Evolutionary conservation across 2,797 vertebrate genomes (phyloP).

Genomic region (Crocidura indochinensis): DNA sequence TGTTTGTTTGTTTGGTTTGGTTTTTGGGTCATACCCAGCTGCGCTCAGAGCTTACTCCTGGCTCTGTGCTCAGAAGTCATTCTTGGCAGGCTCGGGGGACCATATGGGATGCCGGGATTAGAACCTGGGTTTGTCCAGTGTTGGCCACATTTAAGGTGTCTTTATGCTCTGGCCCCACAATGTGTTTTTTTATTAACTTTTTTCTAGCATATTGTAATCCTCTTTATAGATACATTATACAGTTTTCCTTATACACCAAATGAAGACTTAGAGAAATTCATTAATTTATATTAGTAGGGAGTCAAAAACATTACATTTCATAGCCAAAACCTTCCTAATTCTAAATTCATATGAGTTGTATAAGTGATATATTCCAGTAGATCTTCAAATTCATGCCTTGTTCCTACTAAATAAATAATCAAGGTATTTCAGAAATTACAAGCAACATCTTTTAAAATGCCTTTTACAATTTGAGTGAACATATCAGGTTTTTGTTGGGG

Average conservation of each 20-base stretch:
- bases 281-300: not conserved
- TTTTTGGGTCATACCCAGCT: too few species aligned
- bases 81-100: too few species aligned
- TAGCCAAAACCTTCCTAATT: not conserved
- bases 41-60: too few species aligned
- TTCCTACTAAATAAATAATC: slow-evolving; percentile 43
- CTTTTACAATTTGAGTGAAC: slow-evolving; percentile 55
- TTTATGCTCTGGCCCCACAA: not conserved
- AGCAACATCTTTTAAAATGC: slow-evolving; percentile 10
- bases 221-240: not conserved
- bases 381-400: slow-evolving; percentile 42
- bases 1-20: not conserved
- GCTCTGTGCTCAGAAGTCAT: too few species aligned
- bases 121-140: too few species aligned
- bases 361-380: not conserved
- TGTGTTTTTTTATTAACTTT: not conserved
- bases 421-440: slow-evolving; percentile 42
- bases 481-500: slow-evolving; percentile 66
- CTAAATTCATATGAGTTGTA: fast-evolving
- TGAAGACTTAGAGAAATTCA: not conserved
- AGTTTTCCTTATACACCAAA: slow-evolving; percentile 27
- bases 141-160: too few species aligned
- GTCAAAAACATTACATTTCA: not conserved
- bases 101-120: too few species aligned
- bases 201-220: not conserved